phyloP scores from a whole-genome alignment of 1,140 invertebrate genomes.

The Brevipalpus yothersi region DNA sequence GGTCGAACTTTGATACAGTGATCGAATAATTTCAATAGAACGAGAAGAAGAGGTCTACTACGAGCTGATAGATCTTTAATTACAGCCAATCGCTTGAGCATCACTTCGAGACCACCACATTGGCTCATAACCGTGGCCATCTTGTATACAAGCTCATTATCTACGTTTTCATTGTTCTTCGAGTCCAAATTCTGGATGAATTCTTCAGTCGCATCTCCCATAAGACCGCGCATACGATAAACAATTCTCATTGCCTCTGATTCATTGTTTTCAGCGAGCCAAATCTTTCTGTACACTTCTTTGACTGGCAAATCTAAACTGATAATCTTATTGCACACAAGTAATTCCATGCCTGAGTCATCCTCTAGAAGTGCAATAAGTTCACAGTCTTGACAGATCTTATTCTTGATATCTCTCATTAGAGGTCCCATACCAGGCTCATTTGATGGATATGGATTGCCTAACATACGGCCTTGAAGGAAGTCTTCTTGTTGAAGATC shows the following conservation, averaged over 20 bases:
- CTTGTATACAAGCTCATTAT: conserved; percentile 79
- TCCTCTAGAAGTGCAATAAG: conserved; percentile 83
- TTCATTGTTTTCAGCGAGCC: conserved; percentile 47
- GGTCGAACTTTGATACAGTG: conserved; percentile 42
- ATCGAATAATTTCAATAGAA: conserved; percentile 55
- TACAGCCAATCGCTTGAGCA: conserved; percentile 32
- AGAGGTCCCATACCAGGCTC: conserved; percentile 80
- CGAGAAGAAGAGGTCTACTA: conserved; percentile 50
- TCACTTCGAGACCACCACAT: conserved; percentile 58
- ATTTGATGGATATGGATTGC: conserved; percentile 76
- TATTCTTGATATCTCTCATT: conserved; percentile 96
- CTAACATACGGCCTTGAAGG: conserved; percentile 84
- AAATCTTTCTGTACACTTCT: conserved; percentile 38
- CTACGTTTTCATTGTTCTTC: conserved; percentile 65
- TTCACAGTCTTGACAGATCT: conserved; percentile 91
- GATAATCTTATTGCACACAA: conserved; percentile 98
- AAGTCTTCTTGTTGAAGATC: conserved; percentile 97
- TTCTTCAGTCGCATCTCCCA: conserved; percentile 93
- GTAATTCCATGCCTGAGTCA: conserved; percentile 91
- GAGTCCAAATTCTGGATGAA: conserved; percentile 80
- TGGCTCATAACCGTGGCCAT: conserved; percentile 47
- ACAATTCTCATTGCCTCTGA: conserved; percentile 80
- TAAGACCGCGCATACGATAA: conserved; percentile 86
- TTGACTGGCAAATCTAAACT: conserved; percentile 82
- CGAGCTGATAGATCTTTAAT: conserved; percentile 38